Conservation (phyloP, 64 coral and sea anemone genomes). For the Porites lutea region DNA sequence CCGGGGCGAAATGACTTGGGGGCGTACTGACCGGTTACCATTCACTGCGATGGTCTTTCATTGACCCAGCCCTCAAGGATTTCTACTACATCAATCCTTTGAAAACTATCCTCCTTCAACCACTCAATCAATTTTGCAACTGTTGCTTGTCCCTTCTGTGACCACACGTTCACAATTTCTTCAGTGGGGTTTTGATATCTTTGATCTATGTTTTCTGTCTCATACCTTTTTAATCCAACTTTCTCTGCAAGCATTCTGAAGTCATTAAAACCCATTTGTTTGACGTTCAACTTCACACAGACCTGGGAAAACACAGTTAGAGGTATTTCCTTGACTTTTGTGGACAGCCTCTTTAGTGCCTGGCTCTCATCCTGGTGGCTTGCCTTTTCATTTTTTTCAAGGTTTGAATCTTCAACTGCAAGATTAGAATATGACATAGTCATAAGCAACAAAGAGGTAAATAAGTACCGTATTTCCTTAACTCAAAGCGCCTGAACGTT, state of each 20-base stretch:
- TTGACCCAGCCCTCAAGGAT: slow-evolving; percentile 29
- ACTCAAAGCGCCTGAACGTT: too few species aligned
- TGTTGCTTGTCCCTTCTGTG: background rate
- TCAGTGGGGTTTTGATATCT: background rate
- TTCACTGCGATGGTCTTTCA: background rate
- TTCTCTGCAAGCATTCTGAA: slow-evolving; percentile 36
- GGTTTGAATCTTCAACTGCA: background rate
- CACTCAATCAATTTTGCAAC: slow-evolving; percentile 19
- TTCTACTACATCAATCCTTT: slow-evolving; percentile 8
- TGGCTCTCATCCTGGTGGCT: background rate
- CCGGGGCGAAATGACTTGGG: too few species aligned
- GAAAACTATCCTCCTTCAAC: slow-evolving; percentile 6
- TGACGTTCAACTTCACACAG: background rate
- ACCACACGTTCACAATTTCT: slow-evolving; percentile 30
- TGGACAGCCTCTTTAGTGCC: background rate
- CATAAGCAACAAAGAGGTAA: too few species aligned
- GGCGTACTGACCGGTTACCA: too few species aligned
- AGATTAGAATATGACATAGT: too few species aligned
- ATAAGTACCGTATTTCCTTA: too few species aligned
- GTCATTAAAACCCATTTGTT: background rate
- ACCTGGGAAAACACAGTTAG: background rate
- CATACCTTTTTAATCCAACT: slow-evolving; percentile 11
- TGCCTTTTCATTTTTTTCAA: background rate
- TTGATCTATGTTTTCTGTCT: background rate
- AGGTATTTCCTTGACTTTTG: background rate